These are phyloP conservation scores for Illadopsis cleaveri DNA, from an alignment of 2,113 vertebrate genomes.

Conservation along the genomic window DNA sequence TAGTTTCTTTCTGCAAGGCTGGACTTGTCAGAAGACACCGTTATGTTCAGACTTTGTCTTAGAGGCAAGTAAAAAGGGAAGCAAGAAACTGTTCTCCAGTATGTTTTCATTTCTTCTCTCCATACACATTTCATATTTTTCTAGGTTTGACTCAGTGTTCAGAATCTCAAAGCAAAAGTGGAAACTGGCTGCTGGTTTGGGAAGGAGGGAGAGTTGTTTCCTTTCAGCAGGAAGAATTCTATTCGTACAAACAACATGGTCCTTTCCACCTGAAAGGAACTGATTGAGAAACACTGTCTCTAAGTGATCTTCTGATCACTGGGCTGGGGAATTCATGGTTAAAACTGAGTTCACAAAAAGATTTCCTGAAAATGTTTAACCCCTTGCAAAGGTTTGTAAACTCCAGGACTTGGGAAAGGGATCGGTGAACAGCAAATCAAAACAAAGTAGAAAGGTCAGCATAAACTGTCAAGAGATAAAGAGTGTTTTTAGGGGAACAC, in stretches of 20 bases:
- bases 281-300: constrained; percentile 8
- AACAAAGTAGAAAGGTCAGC: constrained; percentile 15
- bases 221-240: constrained; percentile 8
- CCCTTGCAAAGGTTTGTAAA: constrained; percentile 7
- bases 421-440: not conserved
- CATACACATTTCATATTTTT: not conserved
- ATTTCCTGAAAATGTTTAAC: constrained; percentile 38
- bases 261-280: constrained; percentile 14
- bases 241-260: not conserved
- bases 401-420: not conserved
- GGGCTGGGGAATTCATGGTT: not conserved
- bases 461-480: constrained; percentile 32
- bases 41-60: not conserved
- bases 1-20: not conserved
- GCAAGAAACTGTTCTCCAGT: not conserved
- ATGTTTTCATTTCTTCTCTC: constrained; percentile 14
- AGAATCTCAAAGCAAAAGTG: constrained; percentile 26
- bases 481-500: not conserved
- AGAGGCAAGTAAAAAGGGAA: not conserved
- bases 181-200: not conserved
- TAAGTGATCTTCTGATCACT: not conserved
- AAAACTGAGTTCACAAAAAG: not conserved
- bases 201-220: constrained; percentile 4
- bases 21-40: not conserved
- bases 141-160: not conserved